Percentiles rank a stretch among this genome's conserved stretches.
phyloP scores from a whole-genome alignment of 2,888 invertebrate genomes.

The Nycteola revayana region DNA sequence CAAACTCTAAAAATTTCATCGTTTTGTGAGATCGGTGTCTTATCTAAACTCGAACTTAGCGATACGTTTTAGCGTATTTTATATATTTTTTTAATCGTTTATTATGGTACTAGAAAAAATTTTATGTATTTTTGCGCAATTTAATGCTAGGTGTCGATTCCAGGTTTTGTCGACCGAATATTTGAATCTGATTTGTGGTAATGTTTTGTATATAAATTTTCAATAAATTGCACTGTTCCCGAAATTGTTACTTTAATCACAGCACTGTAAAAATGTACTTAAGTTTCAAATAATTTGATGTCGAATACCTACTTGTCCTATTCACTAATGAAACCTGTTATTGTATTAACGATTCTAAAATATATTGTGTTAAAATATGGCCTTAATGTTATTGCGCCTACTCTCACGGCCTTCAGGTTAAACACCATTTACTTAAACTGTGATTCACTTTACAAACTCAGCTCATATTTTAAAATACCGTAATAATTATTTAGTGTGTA shows the following conservation, averaged over 20 bases:
- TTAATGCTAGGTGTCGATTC: constrained; percentile 17
- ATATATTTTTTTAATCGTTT: constrained; percentile 52
- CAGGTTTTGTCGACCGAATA: constrained; percentile 11
- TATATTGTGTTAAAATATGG: constrained; percentile 45
- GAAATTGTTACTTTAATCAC: constrained; percentile 7
- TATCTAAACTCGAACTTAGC: constrained; percentile 52
- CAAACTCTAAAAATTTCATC: constrained; percentile 48
- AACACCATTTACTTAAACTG: constrained; percentile 72
- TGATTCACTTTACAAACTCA: constrained; percentile 75
- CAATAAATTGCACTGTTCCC: background rate
- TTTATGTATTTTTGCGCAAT: constrained; percentile 29
- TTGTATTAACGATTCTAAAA: constrained; percentile 50
- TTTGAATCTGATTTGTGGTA: constrained; percentile 16
- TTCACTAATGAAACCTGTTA: constrained; percentile 39
- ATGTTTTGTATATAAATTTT: constrained; percentile 23
- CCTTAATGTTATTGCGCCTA: constrained; percentile 57
- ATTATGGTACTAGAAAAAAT: constrained; percentile 35
- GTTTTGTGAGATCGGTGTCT: constrained; percentile 31
- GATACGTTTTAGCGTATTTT: constrained; percentile 50
- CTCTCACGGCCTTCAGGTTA: constrained; percentile 58
- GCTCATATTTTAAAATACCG: constrained; percentile 51
- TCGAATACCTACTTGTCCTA: constrained; percentile 39
- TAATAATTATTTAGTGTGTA: constrained; percentile 45
- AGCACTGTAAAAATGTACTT: constrained; percentile 59
- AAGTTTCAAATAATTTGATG: constrained; percentile 54